These are phyloP conservation scores for Calcarius ornatus DNA, from an alignment of 2,113 vertebrate genomes.

Conservation along the genomic window DNA sequence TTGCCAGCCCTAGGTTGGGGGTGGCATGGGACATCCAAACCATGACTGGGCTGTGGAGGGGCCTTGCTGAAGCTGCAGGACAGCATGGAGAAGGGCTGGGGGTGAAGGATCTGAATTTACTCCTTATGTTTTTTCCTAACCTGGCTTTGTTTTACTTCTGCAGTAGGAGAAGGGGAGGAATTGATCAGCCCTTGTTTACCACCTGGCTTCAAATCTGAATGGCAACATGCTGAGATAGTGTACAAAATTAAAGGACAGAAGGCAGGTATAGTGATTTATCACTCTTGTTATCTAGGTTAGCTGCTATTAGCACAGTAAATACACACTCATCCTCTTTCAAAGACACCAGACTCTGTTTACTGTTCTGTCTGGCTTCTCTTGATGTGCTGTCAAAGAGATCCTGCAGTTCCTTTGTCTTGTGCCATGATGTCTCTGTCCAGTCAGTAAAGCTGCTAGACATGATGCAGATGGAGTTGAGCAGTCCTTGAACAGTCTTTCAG, in stretches of 20 bases:
- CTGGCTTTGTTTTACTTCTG: neutral
- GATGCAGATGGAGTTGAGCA: neutral
- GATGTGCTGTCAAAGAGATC: neutral
- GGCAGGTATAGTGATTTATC: slow-evolving; percentile 76
- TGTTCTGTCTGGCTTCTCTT: neutral
- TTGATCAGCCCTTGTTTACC: slow-evolving; percentile 89
- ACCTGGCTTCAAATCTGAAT: slow-evolving; percentile 79
- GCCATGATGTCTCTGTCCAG: neutral
- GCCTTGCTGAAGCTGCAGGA: neutral
- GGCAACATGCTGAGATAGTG: slow-evolving; percentile 83
- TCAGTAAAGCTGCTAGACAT: neutral
- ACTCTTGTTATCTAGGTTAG: neutral
- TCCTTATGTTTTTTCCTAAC: neutral
- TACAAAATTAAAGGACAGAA: slow-evolving; percentile 88
- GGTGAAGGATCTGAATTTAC: neutral
- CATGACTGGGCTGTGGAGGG: neutral
- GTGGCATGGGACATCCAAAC: neutral
- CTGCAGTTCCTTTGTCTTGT: neutral
- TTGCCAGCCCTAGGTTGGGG: neutral
- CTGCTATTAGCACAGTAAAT: neutral
- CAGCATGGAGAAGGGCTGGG: neutral
- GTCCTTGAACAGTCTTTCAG: neutral
- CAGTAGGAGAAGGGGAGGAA: slow-evolving; percentile 79
- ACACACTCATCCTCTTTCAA: neutral
- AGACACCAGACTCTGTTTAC: neutral